These are phyloP conservation scores for Plebejus argus DNA, from an alignment of 2,888 invertebrate genomes.

Conservation along the genomic window DNA sequence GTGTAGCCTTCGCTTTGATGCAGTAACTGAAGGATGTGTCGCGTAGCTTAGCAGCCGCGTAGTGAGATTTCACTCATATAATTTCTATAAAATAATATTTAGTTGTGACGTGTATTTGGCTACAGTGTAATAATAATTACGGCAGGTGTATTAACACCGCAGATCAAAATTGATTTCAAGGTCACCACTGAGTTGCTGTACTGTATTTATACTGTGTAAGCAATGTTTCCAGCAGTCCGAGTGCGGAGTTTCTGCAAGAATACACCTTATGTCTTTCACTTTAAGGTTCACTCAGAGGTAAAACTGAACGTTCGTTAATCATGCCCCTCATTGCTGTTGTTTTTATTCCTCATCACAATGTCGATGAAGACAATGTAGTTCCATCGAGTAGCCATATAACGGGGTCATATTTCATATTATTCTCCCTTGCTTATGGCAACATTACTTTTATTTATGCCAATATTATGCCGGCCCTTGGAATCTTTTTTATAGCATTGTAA, in stretches of 20 bases:
- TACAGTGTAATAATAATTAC: too few relatives aligned
- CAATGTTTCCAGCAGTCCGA: background rate
- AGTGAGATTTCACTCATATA: too few relatives aligned
- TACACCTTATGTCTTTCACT: background rate
- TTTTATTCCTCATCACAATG: constrained; percentile 29
- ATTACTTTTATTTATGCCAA: background rate
- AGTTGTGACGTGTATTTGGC: too few relatives aligned
- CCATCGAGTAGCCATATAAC: constrained; percentile 23
- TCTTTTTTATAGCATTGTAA: background rate
- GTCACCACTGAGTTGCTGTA: background rate
- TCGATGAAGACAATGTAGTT: constrained; percentile 24
- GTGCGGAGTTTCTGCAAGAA: background rate
- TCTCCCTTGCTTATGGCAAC: constrained; percentile 12
- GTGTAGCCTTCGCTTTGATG: too few relatives aligned
- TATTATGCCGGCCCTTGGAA: background rate
- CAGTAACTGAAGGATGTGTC: too few relatives aligned
- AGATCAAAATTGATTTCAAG: background rate
- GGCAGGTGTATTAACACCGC: too few relatives aligned
- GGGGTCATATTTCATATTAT: constrained; percentile 18
- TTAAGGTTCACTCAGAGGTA: background rate
- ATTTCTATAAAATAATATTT: too few relatives aligned
- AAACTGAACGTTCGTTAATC: constrained; percentile 16
- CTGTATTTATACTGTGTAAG: background rate
- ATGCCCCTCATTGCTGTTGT: background rate
- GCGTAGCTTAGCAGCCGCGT: too few relatives aligned